Conservation (phyloP, 1,140 invertebrate genomes). For the Maconellicoccus hirsutus region DNA sequence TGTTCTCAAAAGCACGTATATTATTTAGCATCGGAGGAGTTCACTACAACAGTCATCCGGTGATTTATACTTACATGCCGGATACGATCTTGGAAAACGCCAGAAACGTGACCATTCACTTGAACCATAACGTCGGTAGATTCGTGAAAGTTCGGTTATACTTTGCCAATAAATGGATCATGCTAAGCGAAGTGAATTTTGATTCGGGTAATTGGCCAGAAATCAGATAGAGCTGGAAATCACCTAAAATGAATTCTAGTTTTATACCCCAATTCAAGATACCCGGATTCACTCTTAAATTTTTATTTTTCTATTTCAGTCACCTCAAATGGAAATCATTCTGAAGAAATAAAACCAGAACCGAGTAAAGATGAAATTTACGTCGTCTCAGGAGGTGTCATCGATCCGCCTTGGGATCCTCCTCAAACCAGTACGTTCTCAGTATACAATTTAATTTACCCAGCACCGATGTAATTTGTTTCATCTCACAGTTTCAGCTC, state of each 20-base stretch:
- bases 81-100: slow-evolving; percentile 58
- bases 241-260: no score
- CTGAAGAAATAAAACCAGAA: slow-evolving; percentile 43
- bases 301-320: slow-evolving; percentile 33
- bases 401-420: slow-evolving; percentile 41
- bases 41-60: slow-evolving; percentile 44
- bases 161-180: slow-evolving; percentile 63
- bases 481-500: slow-evolving; percentile 40
- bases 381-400: slow-evolving; percentile 39
- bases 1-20: slow-evolving; percentile 54
- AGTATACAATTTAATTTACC: no score
- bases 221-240: no score
- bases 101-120: slow-evolving; percentile 56
- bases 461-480: no score
- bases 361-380: slow-evolving; percentile 40
- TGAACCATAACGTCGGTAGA: slow-evolving; percentile 47
- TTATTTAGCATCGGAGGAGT: slow-evolving; percentile 54
- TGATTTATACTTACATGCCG: slow-evolving; percentile 57
- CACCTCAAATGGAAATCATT: slow-evolving; percentile 44
- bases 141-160: slow-evolving; percentile 58
- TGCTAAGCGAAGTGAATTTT: slow-evolving; percentile 65
- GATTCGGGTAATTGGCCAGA: slow-evolving; percentile 53
- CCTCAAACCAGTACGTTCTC: slow-evolving; percentile 45
- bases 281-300: no score
- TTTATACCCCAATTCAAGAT: background rate